A percentile compares a stretch with the other conserved stretches of the same genome.
These are phyloP conservation scores for Tetramorium parvispinum DNA, from an alignment of 1,140 invertebrate genomes.

Conservation along the genomic window DNA sequence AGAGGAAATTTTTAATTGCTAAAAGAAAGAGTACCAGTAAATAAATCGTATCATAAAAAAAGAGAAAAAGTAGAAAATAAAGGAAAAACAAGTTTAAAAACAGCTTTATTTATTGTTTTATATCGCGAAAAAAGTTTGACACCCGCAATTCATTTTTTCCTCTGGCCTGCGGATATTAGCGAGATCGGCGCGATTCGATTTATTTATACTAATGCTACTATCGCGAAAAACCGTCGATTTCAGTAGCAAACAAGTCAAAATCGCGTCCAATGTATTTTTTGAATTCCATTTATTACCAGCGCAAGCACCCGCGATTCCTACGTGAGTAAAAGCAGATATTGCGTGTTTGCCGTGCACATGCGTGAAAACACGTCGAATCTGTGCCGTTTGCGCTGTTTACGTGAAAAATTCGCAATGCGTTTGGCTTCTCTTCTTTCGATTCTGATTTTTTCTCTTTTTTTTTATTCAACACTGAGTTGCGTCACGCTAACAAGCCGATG, in stretches of 20 bases:
- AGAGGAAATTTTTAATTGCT: not conserved
- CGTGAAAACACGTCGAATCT: constrained; percentile 25
- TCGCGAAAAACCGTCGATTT: not conserved
- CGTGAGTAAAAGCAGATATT: constrained; percentile 19
- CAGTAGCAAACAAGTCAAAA: not conserved
- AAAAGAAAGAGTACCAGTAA: not conserved
- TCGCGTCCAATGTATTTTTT: constrained; percentile 27
- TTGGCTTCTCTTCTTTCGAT: not conserved
- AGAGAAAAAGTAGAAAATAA: not conserved
- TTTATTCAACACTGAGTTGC: not conserved
- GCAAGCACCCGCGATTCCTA: not conserved
- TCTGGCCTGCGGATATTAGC: not conserved
- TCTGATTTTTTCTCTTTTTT: constrained; percentile 15
- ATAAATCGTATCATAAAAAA: not conserved
- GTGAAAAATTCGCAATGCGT: constrained; percentile 42
- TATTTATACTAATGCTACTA: constrained; percentile 1
- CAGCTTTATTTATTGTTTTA: not conserved
- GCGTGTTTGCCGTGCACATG: constrained; percentile 19
- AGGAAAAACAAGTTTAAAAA: not conserved
- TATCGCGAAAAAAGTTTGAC: not conserved
- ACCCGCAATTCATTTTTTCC: not conserved
- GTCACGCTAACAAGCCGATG: constrained; percentile 44
- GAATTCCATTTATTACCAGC: constrained; percentile 36
- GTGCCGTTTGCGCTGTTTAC: constrained; percentile 25
- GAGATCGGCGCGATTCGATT: constrained; percentile 14